These are phyloP conservation scores for Iselma pallidipennis DNA, from an alignment of 2,888 invertebrate genomes.

Conservation along the genomic window DNA sequence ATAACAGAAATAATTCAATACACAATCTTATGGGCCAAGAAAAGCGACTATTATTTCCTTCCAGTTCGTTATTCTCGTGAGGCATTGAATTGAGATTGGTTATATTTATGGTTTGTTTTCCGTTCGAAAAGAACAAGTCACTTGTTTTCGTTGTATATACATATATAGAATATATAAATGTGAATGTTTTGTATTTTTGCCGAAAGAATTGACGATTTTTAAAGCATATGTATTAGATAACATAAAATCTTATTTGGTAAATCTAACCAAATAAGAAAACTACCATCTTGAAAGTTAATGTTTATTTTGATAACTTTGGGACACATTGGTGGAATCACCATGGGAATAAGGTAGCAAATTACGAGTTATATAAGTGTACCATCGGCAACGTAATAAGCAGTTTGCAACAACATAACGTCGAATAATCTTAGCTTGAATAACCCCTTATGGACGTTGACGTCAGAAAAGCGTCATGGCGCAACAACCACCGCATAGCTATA, in stretches of 20 bases:
- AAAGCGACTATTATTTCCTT: neutral
- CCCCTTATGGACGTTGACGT: neutral
- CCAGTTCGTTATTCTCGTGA: neutral
- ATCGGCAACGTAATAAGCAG: slow-evolving; percentile 33
- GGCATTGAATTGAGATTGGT: neutral
- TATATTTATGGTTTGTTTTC: neutral
- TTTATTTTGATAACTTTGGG: neutral
- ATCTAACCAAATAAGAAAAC: neutral
- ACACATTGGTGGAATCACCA: slow-evolving; percentile 8
- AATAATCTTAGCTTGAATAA: no score
- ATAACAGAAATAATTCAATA: neutral
- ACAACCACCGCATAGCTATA: no score
- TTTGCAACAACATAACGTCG: slow-evolving; percentile 34
- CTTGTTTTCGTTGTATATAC: neutral
- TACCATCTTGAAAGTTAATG: neutral
- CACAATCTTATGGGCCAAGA: neutral
- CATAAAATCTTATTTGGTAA: neutral
- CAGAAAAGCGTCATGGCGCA: neutral
- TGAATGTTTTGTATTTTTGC: no score
- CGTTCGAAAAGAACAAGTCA: neutral
- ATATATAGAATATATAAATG: neutral
- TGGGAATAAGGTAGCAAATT: slow-evolving; percentile 18
- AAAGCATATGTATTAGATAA: neutral
- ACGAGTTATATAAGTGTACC: slow-evolving; percentile 24
- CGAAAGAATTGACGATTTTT: no score